A percentile compares a stretch with the other conserved stretches of the same genome.
phyloP scores from a whole-genome alignment of 2,113 vertebrate species.

The Poeciliopsis turrubarensis region DNA sequence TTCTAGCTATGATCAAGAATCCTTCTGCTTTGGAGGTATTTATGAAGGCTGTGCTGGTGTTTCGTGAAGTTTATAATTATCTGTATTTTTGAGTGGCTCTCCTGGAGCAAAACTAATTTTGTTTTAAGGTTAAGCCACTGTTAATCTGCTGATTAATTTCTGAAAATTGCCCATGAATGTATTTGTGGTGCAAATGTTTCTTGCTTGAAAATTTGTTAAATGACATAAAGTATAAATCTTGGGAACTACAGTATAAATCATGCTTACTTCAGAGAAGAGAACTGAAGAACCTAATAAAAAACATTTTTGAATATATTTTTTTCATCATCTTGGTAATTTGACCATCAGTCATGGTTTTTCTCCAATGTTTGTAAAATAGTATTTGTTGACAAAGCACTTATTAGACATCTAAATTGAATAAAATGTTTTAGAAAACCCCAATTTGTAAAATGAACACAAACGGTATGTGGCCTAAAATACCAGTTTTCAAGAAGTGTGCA shows the following conservation, averaged over 20 bases:
- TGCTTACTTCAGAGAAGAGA: background rate
- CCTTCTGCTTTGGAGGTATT: constrained; percentile 20
- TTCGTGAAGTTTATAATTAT: background rate
- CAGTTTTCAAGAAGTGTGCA: no score
- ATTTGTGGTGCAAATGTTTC: background rate
- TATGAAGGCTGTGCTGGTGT: background rate
- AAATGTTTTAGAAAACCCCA: background rate
- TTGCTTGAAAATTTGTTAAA: background rate
- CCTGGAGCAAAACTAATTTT: background rate
- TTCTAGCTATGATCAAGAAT: constrained; percentile 43
- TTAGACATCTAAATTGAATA: background rate
- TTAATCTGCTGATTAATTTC: constrained; percentile 10
- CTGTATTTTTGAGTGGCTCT: background rate
- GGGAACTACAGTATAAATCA: background rate
- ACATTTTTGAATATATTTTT: no score
- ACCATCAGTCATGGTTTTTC: background rate
- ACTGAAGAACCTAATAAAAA: background rate
- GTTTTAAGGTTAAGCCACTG: background rate
- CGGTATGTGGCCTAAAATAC: no score
- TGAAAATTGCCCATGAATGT: background rate
- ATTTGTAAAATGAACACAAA: no score
- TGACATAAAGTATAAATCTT: background rate
- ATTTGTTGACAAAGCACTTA: background rate
- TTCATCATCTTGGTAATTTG: background rate
- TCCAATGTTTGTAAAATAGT: background rate